Conservation (phyloP, 1,140 invertebrate genomes). For the Procambarus clarkii region DNA sequence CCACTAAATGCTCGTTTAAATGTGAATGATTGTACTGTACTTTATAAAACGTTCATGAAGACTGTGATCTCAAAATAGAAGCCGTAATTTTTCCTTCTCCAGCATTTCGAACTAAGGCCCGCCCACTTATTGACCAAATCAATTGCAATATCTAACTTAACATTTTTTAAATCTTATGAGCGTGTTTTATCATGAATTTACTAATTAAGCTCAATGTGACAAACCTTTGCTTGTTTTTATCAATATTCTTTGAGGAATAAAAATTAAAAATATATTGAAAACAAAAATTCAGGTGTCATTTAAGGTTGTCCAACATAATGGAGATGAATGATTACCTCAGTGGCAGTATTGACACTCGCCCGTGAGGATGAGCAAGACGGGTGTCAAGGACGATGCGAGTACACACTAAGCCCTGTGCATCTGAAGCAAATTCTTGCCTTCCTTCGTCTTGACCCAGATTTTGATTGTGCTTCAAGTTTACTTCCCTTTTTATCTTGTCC, state of each 20-base stretch:
- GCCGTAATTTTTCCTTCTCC: too few relatives aligned
- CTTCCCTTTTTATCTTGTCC: conserved; percentile 8
- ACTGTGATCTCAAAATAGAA: too few relatives aligned
- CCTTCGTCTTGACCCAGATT: conserved; percentile 26
- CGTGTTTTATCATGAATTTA: too few relatives aligned
- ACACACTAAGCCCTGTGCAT: conserved; percentile 7
- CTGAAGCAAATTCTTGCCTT: conserved; percentile 28
- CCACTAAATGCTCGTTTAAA: too few relatives aligned
- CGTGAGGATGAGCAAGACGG: conserved; percentile 18
- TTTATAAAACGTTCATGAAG: too few relatives aligned
- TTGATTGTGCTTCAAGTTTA: conserved; percentile 24
- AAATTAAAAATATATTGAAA: not conserved
- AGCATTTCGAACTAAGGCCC: too few relatives aligned
- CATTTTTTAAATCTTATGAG: too few relatives aligned
- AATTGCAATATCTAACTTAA: too few relatives aligned
- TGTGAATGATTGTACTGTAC: too few relatives aligned
- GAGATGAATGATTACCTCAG: conserved; percentile 30
- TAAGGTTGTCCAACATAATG: conserved; percentile 1
- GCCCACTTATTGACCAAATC: too few relatives aligned
- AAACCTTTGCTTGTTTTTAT: too few relatives aligned
- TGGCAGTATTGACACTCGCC: conserved; percentile 27
- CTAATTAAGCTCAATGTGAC: too few relatives aligned
- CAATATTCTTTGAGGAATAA: not conserved
- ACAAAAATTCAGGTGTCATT: not conserved
- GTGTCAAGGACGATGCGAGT: conserved; percentile 4